Evolutionary conservation across 2,113 vertebrate genomes (phyloP).

Genomic region (Xiphophorus hellerii): DNA sequence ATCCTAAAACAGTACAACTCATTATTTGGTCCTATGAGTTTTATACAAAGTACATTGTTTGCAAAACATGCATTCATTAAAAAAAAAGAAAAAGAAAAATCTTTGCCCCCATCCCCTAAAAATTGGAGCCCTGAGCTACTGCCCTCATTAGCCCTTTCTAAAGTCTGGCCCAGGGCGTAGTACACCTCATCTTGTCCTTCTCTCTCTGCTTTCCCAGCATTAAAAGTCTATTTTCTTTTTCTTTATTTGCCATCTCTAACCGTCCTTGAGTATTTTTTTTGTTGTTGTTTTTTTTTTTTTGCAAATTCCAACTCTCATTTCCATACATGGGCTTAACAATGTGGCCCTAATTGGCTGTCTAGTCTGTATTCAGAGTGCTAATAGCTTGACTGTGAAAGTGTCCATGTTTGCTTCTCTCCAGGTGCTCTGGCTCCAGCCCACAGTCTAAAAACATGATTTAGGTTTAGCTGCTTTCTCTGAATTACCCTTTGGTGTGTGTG

Average conservation of each 20-base stretch:
- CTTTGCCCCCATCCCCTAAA: no score
- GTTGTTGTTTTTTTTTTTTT: constrained; percentile 18
- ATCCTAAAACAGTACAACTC: no score
- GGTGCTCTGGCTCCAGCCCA: no score
- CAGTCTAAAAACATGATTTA: no score
- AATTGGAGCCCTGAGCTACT: no score
- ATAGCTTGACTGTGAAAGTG: constrained; percentile 59
- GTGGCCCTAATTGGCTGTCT: constrained; percentile 61
- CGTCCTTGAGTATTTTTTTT: constrained; percentile 33
- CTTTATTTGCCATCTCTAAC: background rate
- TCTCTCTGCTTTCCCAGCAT: constrained; percentile 29
- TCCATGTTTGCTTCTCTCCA: constrained; percentile 13
- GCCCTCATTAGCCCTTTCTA: no score
- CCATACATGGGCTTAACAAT: constrained; percentile 47
- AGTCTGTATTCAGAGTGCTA: constrained; percentile 55
- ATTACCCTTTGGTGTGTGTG: no score
- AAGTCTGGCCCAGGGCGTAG: background rate
- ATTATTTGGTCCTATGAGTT: no score
- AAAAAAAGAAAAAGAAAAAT: no score
- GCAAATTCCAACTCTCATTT: constrained; percentile 49
- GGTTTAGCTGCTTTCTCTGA: no score
- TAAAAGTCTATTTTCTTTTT: constrained; percentile 1
- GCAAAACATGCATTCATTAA: no score
- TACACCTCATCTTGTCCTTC: constrained; percentile 11
- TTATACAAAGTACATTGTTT: no score